phyloP scores from a whole-genome alignment of 2,888 invertebrate genomes.

The Stenchaetothrips biformis region DNA sequence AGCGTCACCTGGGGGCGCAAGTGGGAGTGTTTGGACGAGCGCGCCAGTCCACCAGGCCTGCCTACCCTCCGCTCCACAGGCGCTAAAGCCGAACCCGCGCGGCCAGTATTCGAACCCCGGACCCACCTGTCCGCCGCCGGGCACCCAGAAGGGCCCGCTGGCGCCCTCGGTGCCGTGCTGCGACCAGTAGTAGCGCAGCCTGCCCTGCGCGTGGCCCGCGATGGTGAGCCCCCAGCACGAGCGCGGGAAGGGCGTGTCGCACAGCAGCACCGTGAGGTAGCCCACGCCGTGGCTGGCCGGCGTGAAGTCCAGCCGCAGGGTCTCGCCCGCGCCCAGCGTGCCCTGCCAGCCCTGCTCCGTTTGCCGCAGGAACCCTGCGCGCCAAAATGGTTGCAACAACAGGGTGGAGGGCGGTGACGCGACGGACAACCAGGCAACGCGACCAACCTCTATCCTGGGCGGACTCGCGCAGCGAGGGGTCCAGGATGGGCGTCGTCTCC shows the following conservation, averaged over 20 bases:
- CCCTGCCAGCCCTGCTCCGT: conserved; percentile 3
- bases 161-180: not conserved
- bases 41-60: not conserved
- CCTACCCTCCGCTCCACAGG: not conserved
- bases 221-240: not conserved
- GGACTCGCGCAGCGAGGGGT: not conserved
- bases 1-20: not conserved
- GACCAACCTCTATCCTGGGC: not conserved
- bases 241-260: conserved; percentile 2
- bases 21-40: not conserved
- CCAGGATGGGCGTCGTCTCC: not conserved
- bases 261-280: not conserved
- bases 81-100: too few relatives aligned
- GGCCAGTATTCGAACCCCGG: not conserved
- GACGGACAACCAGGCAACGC: too few relatives aligned
- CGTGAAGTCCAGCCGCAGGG: conserved; percentile 1
- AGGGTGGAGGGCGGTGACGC: too few relatives aligned
- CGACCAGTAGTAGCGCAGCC: conserved; percentile 2
- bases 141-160: not conserved
- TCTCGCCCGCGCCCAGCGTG: not conserved
- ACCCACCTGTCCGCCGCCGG: not conserved
- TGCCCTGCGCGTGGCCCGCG: not conserved
- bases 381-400: too few relatives aligned
- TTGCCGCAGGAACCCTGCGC: not conserved
- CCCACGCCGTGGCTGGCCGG: not conserved